These are phyloP conservation scores for Nesometra sesokonis DNA, from an alignment of 35 echinoderm and acorn worm genomes.

Conservation along the genomic window DNA sequence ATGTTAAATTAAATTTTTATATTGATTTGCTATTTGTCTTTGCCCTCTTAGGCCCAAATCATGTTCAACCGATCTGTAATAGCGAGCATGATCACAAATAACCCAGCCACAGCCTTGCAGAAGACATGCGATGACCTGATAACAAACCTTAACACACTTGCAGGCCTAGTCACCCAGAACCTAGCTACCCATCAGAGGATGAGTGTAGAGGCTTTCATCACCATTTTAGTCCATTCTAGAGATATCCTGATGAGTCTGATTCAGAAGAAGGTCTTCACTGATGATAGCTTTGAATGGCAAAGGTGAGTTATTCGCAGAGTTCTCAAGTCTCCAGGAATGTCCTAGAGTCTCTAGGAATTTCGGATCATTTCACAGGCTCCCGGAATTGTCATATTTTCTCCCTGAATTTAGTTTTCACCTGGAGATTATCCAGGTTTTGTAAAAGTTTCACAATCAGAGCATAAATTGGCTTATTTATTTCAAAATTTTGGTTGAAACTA, in stretches of 20 bases:
- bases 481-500: too few species aligned
- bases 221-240: slow-evolving; percentile 90
- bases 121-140: slow-evolving; percentile 61
- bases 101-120: slow-evolving; percentile 26
- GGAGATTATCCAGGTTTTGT: too few species aligned
- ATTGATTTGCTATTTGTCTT: background rate
- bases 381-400: too few species aligned
- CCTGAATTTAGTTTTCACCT: too few species aligned
- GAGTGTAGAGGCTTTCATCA: slow-evolving; percentile 95
- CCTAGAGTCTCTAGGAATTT: too few species aligned
- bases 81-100: slow-evolving; percentile 42
- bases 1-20: background rate
- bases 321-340: too few species aligned
- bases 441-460: too few species aligned
- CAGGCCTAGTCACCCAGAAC: slow-evolving; percentile 68
- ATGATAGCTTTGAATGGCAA: slow-evolving; percentile 96
- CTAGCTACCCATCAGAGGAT: slow-evolving; percentile 51
- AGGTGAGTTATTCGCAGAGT: slow-evolving; percentile 67
- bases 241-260: slow-evolving; percentile 85
- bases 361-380: too few species aligned
- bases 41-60: slow-evolving; percentile 66
- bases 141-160: slow-evolving; percentile 62
- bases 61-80: slow-evolving; percentile 91
- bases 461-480: too few species aligned
- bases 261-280: slow-evolving; percentile 45